phyloP scores from a whole-genome alignment of 2,888 invertebrate genomes.

The Amitus sp. region DNA sequence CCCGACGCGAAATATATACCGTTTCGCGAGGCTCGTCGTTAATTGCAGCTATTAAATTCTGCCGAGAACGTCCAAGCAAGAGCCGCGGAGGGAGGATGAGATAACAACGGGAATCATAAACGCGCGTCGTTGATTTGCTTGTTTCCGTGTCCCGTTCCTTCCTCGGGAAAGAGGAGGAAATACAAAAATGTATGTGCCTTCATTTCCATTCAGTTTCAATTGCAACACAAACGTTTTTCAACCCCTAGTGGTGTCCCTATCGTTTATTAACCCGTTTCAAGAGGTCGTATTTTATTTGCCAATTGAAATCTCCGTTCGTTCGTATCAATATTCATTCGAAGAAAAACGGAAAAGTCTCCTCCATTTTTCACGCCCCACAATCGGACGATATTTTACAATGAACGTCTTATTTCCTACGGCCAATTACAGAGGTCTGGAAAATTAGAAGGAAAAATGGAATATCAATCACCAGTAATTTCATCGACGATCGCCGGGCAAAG shows the following conservation, averaged over 20 bases:
- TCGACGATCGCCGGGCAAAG: not conserved
- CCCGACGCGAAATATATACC: constrained; percentile 28
- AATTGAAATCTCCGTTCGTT: not conserved
- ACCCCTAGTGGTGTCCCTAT: not conserved
- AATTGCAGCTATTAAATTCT: constrained; percentile 38
- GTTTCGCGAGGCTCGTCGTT: constrained; percentile 17
- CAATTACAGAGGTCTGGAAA: not conserved
- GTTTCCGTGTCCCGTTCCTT: constrained; percentile 5
- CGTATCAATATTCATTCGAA: not conserved
- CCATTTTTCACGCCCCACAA: not conserved
- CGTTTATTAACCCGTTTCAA: not conserved
- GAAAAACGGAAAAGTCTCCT: not conserved
- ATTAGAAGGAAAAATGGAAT: not conserved
- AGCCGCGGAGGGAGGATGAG: constrained; percentile 9
- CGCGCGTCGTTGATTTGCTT: constrained; percentile 7
- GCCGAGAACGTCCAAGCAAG: constrained; percentile 22
- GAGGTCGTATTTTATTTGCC: not conserved
- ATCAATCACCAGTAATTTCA: not conserved
- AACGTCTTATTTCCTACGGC: not conserved
- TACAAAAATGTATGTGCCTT: not conserved
- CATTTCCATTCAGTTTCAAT: constrained; percentile 1
- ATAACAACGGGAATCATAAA: constrained; percentile 30
- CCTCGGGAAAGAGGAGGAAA: not conserved
- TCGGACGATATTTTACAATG: not conserved
- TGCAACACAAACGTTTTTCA: not conserved